Evolutionary conservation across 1,140 invertebrate genomes (phyloP), one percentile per base, ranked within the genome.

Genomic region (Plodia interpunctella): DNA sequence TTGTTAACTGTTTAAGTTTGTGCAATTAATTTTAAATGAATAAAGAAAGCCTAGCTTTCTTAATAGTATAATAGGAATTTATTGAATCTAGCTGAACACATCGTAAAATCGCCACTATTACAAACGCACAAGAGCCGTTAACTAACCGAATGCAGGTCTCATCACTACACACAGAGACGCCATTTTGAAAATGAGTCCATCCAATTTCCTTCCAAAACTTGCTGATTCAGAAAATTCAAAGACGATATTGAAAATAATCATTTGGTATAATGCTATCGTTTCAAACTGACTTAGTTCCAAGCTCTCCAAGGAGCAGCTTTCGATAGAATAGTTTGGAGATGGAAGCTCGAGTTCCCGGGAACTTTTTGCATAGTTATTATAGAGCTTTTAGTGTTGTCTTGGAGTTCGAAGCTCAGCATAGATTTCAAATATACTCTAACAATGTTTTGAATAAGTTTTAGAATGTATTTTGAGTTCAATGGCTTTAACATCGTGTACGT

Each of bases 341-440:
- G 10, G 38, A 44, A 44, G 13, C 38, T 44, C 38, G 13, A 44
- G 38, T 44, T 44, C 13, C 15, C 38, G 13, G n/a, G 38, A 44
- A 44, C 38, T 44, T 44, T 44, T 44, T 44, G 38, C 38, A 44
- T 44, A 44, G 38, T 44, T 44, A 44, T 44, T 44, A 44, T 44
- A 10, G 38, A 44, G 38, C 38, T 44, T 44, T 44, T 44, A 44
- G 38, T 15, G 38, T 15, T 10, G 38, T 44, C 15, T 44, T 10
- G 13, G 30, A n/a, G 13, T 44, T 44, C 13, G 38, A 44, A 44
- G n/a, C 38, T 44, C 2, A 44, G 38, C 13, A 44, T 44, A 15
- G 38, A 44, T 44, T 44, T 44, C n/a, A 44, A 44, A 44, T 15
- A n/a, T 44, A 15, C 38, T 44, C 13, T 1, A 15, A 44, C 13